phyloP scores from a whole-genome alignment of 2,888 invertebrate genomes.

The Chirona hameri region DNA sequence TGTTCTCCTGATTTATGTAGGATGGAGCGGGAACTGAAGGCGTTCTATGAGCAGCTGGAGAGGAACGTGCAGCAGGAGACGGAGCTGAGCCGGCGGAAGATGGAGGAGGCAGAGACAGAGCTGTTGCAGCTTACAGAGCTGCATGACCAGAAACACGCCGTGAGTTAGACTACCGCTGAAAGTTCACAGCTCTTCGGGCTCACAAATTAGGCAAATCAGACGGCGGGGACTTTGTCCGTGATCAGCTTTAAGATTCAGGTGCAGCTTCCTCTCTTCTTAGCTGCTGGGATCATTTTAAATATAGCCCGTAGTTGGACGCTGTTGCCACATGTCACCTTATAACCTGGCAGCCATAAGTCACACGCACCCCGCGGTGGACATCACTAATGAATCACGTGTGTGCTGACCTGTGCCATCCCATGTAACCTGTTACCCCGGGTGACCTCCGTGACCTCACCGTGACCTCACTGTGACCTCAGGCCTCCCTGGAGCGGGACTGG shows the following conservation, averaged over 20 bases:
- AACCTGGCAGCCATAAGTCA: no score
- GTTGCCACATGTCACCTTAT: no score
- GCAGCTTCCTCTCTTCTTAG: no score
- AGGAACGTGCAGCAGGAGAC: neutral
- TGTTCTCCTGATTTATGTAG: neutral
- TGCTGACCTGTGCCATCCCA: neutral
- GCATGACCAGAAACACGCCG: neutral
- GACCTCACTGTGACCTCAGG: neutral
- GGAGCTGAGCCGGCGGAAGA: no score
- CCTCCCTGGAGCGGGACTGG: neutral
- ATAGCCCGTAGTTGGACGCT: no score
- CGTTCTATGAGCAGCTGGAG: neutral
- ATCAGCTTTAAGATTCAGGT: no score
- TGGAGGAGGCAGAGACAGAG: neutral
- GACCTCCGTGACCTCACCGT: neutral
- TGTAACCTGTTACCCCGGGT: neutral
- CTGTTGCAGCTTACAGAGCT: neutral
- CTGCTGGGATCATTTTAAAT: no score
- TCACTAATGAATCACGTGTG: no score
- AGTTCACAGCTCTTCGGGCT: no score
- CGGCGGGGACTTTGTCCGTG: no score
- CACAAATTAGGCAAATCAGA: no score
- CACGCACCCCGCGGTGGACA: no score
- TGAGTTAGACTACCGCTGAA: neutral
- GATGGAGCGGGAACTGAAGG: neutral